A percentile compares a stretch with the other conserved stretches of the same genome.
Conservation (phyloP, 2,888 invertebrate species). For the Sclerodermus sp. region DNA sequence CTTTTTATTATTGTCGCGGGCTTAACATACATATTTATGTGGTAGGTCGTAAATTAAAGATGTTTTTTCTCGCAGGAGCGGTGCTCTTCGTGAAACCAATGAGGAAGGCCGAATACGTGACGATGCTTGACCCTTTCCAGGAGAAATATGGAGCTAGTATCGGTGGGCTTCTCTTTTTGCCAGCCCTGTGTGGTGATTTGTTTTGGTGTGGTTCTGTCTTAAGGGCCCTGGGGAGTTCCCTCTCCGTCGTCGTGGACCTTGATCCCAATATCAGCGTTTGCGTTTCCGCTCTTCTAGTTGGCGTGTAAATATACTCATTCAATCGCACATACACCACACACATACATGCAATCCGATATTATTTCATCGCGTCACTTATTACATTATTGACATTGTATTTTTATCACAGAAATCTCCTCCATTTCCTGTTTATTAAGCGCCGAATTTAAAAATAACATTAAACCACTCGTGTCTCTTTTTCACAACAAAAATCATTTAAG, state of each 20-base stretch:
- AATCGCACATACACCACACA: neutral
- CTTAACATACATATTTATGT: too few species aligned
- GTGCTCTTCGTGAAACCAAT: slow-evolving; percentile 70
- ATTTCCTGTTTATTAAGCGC: too few species aligned
- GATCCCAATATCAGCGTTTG: slow-evolving; percentile 48
- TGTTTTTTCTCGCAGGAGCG: slow-evolving; percentile 59
- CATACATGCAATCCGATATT: too few species aligned
- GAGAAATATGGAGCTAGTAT: slow-evolving; percentile 69
- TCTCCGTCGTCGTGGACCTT: slow-evolving; percentile 48
- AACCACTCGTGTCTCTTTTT: too few species aligned
- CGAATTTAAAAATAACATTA: too few species aligned
- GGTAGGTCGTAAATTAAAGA: too few species aligned
- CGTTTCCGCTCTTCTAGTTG: slow-evolving; percentile 46
- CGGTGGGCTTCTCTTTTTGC: slow-evolving; percentile 68
- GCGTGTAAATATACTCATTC: slow-evolving; percentile 42
- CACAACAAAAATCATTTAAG: too few species aligned
- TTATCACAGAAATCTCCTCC: too few species aligned
- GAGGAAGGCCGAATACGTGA: slow-evolving; percentile 70
- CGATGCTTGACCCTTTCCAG: slow-evolving; percentile 74
- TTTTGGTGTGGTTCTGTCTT: slow-evolving; percentile 73
- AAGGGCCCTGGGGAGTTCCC: slow-evolving; percentile 64
- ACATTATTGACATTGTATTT: too few species aligned
- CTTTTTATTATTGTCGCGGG: too few species aligned
- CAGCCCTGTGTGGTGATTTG: slow-evolving; percentile 71
- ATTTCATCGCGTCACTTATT: too few species aligned